Evolutionary conservation across 2,888 invertebrate genomes (phyloP).

Genomic region (Clunio marinus): DNA sequence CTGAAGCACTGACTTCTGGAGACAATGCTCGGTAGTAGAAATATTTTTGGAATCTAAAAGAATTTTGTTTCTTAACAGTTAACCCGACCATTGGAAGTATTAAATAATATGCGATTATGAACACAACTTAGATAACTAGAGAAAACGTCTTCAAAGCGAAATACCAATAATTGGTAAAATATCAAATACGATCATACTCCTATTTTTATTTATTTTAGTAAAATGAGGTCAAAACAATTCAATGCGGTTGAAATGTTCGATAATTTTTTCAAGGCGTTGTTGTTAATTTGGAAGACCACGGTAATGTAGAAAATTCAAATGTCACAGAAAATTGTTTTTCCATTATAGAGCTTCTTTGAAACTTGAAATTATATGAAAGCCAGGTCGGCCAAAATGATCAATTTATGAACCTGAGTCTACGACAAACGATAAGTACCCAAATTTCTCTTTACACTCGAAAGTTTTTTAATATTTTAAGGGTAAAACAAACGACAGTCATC

Average conservation of each 20-base stretch:
- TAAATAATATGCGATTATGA: too few species aligned
- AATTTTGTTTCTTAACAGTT: conserved; percentile 2
- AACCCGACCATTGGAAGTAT: too few species aligned
- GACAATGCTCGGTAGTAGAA: conserved; percentile 2
- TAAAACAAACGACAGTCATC: too few species aligned
- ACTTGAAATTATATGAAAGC: not conserved
- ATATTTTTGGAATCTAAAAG: not conserved
- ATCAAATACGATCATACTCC: too few species aligned
- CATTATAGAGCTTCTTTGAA: not conserved
- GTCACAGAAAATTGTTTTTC: not conserved
- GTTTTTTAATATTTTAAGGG: not conserved
- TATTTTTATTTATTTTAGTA: too few species aligned
- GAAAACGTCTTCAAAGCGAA: too few species aligned
- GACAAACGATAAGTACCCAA: not conserved
- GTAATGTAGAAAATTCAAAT: not conserved
- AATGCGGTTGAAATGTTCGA: too few species aligned
- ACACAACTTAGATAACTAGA: too few species aligned
- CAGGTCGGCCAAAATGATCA: not conserved
- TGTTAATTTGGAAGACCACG: too few species aligned
- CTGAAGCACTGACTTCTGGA: not conserved
- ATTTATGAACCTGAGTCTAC: not conserved
- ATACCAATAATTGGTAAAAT: too few species aligned
- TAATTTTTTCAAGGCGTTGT: too few species aligned
- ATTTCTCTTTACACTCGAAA: not conserved
- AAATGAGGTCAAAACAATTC: too few species aligned